These are phyloP conservation scores for Cybosia mesomella DNA, from an alignment of 2,888 invertebrate genomes.

Conservation along the genomic window DNA sequence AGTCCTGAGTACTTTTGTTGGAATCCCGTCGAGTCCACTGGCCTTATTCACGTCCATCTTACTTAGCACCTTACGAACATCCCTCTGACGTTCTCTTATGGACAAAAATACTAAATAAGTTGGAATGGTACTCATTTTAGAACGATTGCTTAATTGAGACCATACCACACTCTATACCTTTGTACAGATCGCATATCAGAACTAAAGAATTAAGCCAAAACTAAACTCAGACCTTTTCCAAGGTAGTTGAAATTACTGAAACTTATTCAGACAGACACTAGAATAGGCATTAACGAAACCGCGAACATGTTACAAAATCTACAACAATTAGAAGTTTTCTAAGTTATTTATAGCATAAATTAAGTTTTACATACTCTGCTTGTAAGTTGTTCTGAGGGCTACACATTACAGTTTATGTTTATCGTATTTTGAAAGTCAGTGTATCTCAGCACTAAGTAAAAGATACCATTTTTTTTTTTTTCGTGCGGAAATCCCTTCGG, in stretches of 20 bases:
- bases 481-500: too few relatives aligned
- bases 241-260: background rate
- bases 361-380: background rate
- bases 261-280: background rate
- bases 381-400: too few relatives aligned
- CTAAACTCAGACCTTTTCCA: background rate
- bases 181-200: background rate
- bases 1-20: too few relatives aligned
- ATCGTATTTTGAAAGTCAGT: background rate
- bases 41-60: too few relatives aligned
- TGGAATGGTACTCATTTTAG: background rate
- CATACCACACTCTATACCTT: background rate
- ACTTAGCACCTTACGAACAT: too few relatives aligned
- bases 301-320: background rate
- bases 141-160: background rate
- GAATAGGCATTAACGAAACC: slow-evolving; percentile 1
- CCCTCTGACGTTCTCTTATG: too few relatives aligned
- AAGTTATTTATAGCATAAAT: background rate
- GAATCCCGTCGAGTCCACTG: too few relatives aligned
- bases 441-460: too few relatives aligned
- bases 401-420: too few relatives aligned
- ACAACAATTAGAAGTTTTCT: background rate
- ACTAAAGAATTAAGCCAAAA: background rate
- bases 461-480: too few relatives aligned
- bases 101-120: background rate